Evolutionary conservation across 2,797 vertebrate species (phyloP).

Genomic region (Sebastes elongatus): DNA sequence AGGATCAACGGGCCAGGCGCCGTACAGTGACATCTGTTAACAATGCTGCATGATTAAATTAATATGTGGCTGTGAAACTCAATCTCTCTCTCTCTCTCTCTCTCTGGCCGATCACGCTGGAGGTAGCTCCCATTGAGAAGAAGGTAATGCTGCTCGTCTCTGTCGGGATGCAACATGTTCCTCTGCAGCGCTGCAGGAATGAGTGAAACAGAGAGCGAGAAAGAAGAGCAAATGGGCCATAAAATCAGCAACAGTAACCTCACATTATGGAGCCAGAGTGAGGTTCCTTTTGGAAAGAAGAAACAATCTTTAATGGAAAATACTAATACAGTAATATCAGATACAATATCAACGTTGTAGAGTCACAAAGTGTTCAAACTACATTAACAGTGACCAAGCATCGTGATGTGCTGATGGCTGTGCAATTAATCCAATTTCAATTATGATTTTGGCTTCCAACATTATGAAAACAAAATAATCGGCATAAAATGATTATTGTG

Average conservation of each 20-base stretch:
- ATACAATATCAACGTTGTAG: not conserved
- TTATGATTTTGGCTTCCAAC: no score
- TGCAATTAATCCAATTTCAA: no score
- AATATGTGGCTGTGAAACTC: slow-evolving; percentile 70
- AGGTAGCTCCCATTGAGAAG: slow-evolving; percentile 34
- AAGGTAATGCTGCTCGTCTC: slow-evolving; percentile 27
- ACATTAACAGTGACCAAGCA: not conserved
- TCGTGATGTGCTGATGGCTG: not conserved
- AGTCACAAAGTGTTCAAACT: not conserved
- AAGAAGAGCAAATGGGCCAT: not conserved
- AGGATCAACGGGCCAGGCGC: slow-evolving; percentile 65
- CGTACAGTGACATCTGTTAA: slow-evolving; percentile 80
- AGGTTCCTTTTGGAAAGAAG: not conserved
- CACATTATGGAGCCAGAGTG: not conserved
- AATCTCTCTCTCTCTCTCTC: slow-evolving; percentile 50
- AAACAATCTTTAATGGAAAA: not conserved
- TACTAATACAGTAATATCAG: not conserved
- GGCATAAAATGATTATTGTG: no score
- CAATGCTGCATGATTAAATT: slow-evolving; percentile 79
- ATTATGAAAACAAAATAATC: no score
- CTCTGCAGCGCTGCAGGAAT: slow-evolving; percentile 10
- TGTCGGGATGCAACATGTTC: slow-evolving; percentile 27
- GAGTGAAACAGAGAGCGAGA: slow-evolving; percentile 9
- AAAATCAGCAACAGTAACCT: slow-evolving; percentile 2
- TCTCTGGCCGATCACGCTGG: slow-evolving; percentile 39